Conservation (phyloP, 2,113 vertebrate species). For the Syngnathus floridae region DNA sequence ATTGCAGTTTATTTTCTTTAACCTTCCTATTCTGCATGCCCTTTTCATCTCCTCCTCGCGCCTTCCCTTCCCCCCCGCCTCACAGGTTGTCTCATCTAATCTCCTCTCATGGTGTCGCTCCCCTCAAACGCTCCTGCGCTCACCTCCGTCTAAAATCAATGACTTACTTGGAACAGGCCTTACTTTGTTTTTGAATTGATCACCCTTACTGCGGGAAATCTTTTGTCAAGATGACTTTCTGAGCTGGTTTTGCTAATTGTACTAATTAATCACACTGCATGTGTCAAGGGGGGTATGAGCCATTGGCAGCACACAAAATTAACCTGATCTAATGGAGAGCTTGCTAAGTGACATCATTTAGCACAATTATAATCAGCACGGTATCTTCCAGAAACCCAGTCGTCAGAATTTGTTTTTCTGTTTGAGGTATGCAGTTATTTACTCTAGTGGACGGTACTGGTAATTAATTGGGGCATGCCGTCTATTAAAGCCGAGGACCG, state of each 20-base stretch:
- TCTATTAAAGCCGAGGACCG: neutral
- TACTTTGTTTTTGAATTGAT: constrained; percentile 22
- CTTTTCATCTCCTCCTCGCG: constrained; percentile 3
- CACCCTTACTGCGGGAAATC: constrained; percentile 28
- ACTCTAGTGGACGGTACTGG: neutral
- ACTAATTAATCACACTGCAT: constrained; percentile 1
- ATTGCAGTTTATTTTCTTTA: constrained; percentile 1
- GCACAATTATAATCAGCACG: neutral
- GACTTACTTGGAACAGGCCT: constrained; percentile 22
- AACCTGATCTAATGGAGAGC: constrained; percentile 8
- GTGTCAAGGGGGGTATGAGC: constrained; percentile 2
- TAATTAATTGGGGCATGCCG: neutral
- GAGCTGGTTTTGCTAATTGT: constrained; percentile 9
- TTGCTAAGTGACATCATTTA: constrained; percentile 2
- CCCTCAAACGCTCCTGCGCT: neutral
- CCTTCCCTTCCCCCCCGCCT: neutral
- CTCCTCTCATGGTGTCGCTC: constrained; percentile 33
- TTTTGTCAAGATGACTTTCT: constrained; percentile 33
- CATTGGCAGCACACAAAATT: constrained; percentile 9
- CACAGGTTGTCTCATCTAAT: constrained; percentile 33
- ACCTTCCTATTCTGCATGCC: constrained; percentile 6
- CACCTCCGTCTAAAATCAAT: constrained; percentile 38
- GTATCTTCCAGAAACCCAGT: neutral
- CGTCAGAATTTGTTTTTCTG: neutral
- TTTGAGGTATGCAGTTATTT: neutral